These are phyloP conservation scores for Halictus quadricinctus DNA, from an alignment of 2,888 invertebrate species.

Conservation along the genomic window DNA sequence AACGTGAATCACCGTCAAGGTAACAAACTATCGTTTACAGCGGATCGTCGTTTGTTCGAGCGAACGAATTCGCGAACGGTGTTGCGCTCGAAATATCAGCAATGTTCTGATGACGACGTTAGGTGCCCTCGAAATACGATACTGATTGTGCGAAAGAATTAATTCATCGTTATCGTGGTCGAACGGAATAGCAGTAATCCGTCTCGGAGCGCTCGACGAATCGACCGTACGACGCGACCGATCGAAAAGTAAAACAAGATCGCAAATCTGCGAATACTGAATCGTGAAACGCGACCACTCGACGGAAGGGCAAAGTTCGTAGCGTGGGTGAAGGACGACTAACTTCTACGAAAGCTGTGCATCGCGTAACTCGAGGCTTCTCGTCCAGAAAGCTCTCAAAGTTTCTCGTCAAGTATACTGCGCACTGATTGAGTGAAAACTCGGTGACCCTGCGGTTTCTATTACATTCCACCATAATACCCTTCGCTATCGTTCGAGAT, in stretches of 20 bases:
- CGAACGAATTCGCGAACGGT: neutral
- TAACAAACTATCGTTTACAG: neutral
- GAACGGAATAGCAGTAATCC: conserved; percentile 28
- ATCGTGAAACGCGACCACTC: neutral
- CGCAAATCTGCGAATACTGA: neutral
- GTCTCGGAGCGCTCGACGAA: conserved; percentile 42
- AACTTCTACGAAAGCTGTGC: conserved; percentile 11
- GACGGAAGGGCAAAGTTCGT: conserved; percentile 23
- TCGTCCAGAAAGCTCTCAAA: conserved; percentile 30
- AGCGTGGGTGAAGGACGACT: neutral
- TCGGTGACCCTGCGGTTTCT: conserved; percentile 25
- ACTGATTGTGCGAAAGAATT: neutral
- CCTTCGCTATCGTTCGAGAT: neutral
- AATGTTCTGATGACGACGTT: neutral
- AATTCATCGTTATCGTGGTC: conserved; percentile 7
- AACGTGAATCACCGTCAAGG: neutral
- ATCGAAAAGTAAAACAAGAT: neutral
- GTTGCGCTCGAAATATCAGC: neutral
- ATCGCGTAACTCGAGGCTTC: conserved; percentile 7
- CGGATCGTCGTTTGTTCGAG: neutral
- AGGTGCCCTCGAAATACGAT: neutral
- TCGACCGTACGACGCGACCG: conserved; percentile 36
- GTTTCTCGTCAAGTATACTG: conserved; percentile 45
- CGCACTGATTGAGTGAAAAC: conserved; percentile 27
- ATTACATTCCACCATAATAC: conserved; percentile 10